A percentile compares a stretch with the other conserved stretches of the same genome.
Evolutionary conservation across 2,113 vertebrate species (phyloP).

Genomic region (Thalassoma bifasciatum): DNA sequence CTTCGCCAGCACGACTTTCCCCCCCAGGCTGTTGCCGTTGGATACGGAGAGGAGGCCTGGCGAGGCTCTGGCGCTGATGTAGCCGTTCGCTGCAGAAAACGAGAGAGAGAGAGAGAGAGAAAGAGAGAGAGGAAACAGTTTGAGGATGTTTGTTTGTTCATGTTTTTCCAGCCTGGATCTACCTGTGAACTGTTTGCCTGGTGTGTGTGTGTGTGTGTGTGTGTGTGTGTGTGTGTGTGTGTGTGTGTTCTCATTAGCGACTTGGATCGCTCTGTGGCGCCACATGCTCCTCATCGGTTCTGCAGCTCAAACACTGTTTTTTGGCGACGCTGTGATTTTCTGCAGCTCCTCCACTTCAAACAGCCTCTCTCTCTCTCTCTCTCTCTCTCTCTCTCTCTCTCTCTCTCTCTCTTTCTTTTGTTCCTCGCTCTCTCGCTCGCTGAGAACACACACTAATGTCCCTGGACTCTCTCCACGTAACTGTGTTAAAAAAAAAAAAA

Average conservation of each 20-base stretch:
- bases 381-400: background rate
- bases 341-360: conserved; percentile 57
- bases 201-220: conserved; percentile 5
- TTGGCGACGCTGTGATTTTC: conserved; percentile 38
- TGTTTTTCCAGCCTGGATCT: conserved; percentile 25
- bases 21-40: conserved; percentile 91
- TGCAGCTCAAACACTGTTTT: conserved; percentile 41
- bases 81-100: conserved; percentile 89
- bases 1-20: conserved; percentile 92
- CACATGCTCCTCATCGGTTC: conserved; percentile 49
- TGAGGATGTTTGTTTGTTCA: conserved; percentile 18
- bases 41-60: conserved; percentile 89
- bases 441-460: conserved; percentile 17
- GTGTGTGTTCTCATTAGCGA: conserved; percentile 57
- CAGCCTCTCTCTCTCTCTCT: conserved; percentile 22
- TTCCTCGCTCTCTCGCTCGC: no score
- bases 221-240: conserved; percentile 9
- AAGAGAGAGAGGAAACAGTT: conserved; percentile 9
- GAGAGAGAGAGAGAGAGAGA: conserved; percentile 31
- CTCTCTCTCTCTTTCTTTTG: background rate
- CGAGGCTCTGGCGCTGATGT: conserved; percentile 93
- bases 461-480: conserved; percentile 8
- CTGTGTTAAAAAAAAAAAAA: no score
- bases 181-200: conserved; percentile 33
- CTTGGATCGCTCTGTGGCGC: conserved; percentile 40